Evolutionary conservation across 2,888 invertebrate genomes (phyloP), one percentile per base, ranked within the genome.

Genomic region (Tetrapedia diversipes): DNA sequence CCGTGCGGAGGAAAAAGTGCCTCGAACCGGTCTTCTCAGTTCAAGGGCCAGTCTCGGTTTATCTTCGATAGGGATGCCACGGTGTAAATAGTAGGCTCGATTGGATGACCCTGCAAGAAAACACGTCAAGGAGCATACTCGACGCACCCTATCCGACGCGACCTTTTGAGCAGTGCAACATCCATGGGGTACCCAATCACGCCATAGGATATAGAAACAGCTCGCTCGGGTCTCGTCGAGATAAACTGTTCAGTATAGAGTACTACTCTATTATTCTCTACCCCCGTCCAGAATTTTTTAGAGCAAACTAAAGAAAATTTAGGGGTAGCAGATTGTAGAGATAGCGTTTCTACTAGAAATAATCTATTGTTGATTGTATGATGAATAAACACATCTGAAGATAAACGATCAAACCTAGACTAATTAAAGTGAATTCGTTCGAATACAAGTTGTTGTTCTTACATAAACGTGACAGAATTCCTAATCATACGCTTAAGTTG

Each of bases 91-190:
- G 73, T 65, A 69, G 67, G 66, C 56, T 66, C 63, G 69, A 73
- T 70, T 54, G 74, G 69, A 77, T 78, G 74, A 70, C 76, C 81
- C 79, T 79, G 81, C 73, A 77, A 51, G 74, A 68, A 78, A 72
- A 63, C 67, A 68, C 67, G 68, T 78, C 78, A 59, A 78, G 81
- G 45, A 59, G 41, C 61, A 53, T 68, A 68, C 68, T 81, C 68
- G 74, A 81, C 67, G 68, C 70, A 43, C 53, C 71, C 57, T 19
- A 37, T n/a, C 49, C 27, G 51, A 43, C 65, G 16, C 59, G 69
- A 80, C 63, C 80, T 80, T 80, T 53, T 59, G 16, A n/a, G 19
- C 49, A 57, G 39, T 16, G 61, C 54, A 63, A 29, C 56, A 61
- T n/a, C 24, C 66, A 37, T 27, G 43, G 39, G 53, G 27, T 10